Conservation (phyloP, 2,888 invertebrate genomes). For the Drosophila testacea region DNA sequence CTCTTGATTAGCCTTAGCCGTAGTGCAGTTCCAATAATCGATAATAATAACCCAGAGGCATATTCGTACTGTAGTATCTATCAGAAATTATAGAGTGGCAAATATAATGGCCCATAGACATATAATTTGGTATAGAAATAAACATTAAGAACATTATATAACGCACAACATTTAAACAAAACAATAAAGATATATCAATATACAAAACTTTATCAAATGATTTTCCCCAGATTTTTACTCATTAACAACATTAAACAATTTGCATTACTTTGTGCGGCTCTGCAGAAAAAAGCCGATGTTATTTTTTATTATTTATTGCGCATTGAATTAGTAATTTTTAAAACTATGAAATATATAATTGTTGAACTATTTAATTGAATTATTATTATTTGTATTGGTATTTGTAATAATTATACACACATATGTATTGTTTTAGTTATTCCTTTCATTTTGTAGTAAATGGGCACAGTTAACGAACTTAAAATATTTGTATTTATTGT, state of each 20-base stretch:
- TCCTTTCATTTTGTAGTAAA: slow-evolving; percentile 18
- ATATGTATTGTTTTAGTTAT: slow-evolving; percentile 20
- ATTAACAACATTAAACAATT: background rate
- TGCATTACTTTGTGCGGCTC: slow-evolving; percentile 56
- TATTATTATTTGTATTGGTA: slow-evolving; percentile 58
- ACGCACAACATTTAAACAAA: slow-evolving; percentile 33
- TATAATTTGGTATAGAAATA: slow-evolving; percentile 41
- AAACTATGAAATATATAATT: slow-evolving; percentile 73
- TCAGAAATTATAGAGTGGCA: slow-evolving; percentile 11
- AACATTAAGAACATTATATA: slow-evolving; percentile 36
- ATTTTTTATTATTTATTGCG: slow-evolving; percentile 65
- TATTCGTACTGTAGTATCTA: slow-evolving; percentile 22
- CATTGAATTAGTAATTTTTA: slow-evolving; percentile 76
- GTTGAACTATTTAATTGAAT: slow-evolving; percentile 75
- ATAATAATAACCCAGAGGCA: slow-evolving; percentile 35
- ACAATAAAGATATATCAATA: slow-evolving; percentile 8
- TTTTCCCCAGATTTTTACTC: background rate
- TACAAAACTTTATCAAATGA: too few species aligned
- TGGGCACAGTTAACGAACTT: slow-evolving; percentile 39
- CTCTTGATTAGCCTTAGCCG: slow-evolving; percentile 56
- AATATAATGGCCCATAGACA: background rate
- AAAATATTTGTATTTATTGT: slow-evolving; percentile 19
- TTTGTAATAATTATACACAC: slow-evolving; percentile 31
- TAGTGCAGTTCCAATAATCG: slow-evolving; percentile 41
- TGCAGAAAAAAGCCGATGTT: slow-evolving; percentile 47